A percentile compares a stretch with the other conserved stretches of the same genome.
These are phyloP conservation scores for Macquaria ambigua DNA, from an alignment of 2,113 vertebrate species.

Conservation along the genomic window DNA sequence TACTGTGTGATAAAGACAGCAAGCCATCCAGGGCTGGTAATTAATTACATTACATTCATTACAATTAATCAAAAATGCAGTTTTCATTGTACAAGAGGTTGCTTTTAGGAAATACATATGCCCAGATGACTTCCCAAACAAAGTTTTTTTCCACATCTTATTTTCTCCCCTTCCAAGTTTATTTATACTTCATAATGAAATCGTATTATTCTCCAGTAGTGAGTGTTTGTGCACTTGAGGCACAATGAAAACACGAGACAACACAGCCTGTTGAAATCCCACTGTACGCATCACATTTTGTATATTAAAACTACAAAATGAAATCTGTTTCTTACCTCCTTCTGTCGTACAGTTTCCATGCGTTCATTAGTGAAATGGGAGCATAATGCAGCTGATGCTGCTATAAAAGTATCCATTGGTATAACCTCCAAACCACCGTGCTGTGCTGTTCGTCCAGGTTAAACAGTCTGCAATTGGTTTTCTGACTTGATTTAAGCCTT, in stretches of 20 bases:
- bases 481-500: constrained; percentile 6
- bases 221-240: not conserved
- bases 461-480: not conserved
- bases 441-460: not conserved
- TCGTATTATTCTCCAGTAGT: not conserved
- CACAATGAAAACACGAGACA: not conserved
- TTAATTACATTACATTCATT: no score
- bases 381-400: constrained; percentile 17
- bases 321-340: constrained; percentile 60
- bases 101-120: not conserved
- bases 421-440: constrained; percentile 12
- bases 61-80: not conserved
- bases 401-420: constrained; percentile 62
- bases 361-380: constrained; percentile 20
- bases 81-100: not conserved
- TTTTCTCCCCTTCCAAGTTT: not conserved
- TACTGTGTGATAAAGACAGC: constrained; percentile 10
- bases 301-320: not conserved
- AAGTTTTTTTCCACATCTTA: not conserved
- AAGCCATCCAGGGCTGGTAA: not conserved
- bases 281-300: not conserved
- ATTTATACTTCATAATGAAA: not conserved
- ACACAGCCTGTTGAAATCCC: not conserved
- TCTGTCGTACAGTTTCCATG: constrained; percentile 48
- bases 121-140: not conserved